A percentile compares a stretch with the other conserved stretches of the same genome.
These are phyloP conservation scores for Neodontobutis hainanensis DNA, from an alignment of 2,113 vertebrate species.

Conservation along the genomic window DNA sequence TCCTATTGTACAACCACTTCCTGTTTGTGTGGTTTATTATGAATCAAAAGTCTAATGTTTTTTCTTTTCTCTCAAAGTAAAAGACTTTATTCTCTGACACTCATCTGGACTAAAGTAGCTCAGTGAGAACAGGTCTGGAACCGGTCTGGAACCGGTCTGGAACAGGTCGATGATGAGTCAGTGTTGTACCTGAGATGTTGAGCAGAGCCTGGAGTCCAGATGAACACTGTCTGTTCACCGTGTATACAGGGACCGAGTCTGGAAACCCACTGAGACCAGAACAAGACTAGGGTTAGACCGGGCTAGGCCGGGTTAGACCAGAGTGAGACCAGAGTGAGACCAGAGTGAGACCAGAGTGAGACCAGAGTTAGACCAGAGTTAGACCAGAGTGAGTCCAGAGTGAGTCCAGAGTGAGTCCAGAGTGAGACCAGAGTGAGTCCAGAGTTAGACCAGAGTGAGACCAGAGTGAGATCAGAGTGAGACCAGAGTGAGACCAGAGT, in stretches of 20 bases:
- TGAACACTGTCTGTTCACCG: slow-evolving; percentile 92
- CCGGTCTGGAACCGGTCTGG: background rate
- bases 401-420: too few relatives aligned
- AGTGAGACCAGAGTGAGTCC: slow-evolving; percentile 54
- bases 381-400: background rate
- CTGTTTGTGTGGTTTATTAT: too few relatives aligned
- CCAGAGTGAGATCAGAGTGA: background rate
- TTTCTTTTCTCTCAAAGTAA: too few relatives aligned
- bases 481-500: slow-evolving; percentile 31
- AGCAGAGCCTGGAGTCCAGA: slow-evolving; percentile 91
- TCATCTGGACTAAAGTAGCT: too few relatives aligned
- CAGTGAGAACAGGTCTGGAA: too few relatives aligned
- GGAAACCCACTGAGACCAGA: slow-evolving; percentile 84
- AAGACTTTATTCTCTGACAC: too few relatives aligned
- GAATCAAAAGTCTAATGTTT: too few relatives aligned
- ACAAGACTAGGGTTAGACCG: background rate
- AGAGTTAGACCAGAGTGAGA: background rate
- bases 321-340: too few relatives aligned
- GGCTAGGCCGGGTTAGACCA: background rate
- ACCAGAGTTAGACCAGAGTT: background rate
- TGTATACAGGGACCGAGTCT: slow-evolving; percentile 84
- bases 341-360: slow-evolving; percentile 63
- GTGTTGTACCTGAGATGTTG: slow-evolving; percentile 85
- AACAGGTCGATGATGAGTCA: background rate
- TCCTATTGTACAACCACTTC: too few relatives aligned